Base-by-base conservation (phyloP, 2,888 invertebrate genomes). In the Abrostola triplasia region DNA sequence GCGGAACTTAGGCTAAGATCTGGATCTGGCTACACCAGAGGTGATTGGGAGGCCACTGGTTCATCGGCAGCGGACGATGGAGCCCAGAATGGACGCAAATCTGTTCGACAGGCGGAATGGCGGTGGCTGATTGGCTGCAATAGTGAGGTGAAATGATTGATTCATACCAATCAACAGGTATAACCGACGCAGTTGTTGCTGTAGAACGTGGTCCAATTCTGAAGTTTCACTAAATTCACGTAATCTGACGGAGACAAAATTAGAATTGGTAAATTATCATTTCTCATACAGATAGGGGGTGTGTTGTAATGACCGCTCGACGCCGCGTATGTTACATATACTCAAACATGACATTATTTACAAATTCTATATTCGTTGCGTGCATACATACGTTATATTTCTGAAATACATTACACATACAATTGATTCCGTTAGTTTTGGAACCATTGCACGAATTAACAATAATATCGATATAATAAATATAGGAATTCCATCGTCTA, bases 171-270 rank as follows among this genome's bases (percentile, higher is more conserved):
- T 77, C 74, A 79, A 73, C 77, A 79, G 66, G 74, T 70, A 69
- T 77, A 61, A 67, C 67, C 67, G 58, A 80, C 69, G 77, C 77
- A 79, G 70, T 71, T 76, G 73, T 73, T 73, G 73, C 71, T 80
- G 77, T 80, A 80, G 77, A 73, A 73, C 36, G 80, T 63, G 53
- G 67, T 65, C 80, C 78, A 78, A 74, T 73, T 78, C 64, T 78
- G 77, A 62, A 68, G 77, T 66, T 80, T 77, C 80, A 77, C 64
- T 77, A 78, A 74, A 78, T 78, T 80, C 77, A 69, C 77, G 77
- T 74, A 78, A 78, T 78, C 80, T 78, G 78, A 69, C 65, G 54
- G 49, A 77, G 78, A 73, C 62, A 73, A 78, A 78, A 77, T 64
- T 68, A 78, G 35, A 58, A 66, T 77, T 71, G 44, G 55, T 76